Conservation (phyloP, 1,140 invertebrate genomes). For the Popillia japonica region DNA sequence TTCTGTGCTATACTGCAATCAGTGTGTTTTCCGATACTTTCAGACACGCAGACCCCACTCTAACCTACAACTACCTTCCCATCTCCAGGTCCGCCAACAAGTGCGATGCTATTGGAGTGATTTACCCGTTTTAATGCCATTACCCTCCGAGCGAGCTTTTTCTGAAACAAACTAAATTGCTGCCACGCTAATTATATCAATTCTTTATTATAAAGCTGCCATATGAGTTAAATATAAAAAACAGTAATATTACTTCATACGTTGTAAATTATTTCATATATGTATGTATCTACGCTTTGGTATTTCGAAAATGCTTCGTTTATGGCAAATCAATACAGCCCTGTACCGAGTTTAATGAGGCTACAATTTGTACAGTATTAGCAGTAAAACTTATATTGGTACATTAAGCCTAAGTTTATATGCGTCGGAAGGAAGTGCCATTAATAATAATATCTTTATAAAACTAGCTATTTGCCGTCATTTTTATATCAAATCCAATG, state of each 20-base stretch:
- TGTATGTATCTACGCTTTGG: too few species aligned
- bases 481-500: too few species aligned
- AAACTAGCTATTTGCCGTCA: too few species aligned
- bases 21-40: background rate
- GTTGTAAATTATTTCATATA: too few species aligned
- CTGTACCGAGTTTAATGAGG: background rate
- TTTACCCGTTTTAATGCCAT: background rate
- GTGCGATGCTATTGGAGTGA: background rate
- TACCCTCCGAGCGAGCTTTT: background rate
- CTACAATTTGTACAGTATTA: conserved; percentile 3
- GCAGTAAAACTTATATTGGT: conserved; percentile 4
- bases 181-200: too few species aligned
- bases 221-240: too few species aligned
- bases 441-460: too few species aligned
- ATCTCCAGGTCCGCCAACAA: conserved; percentile 27
- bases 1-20: background rate
- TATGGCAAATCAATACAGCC: conserved; percentile 23
- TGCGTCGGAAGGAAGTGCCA: too few species aligned
- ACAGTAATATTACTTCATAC: too few species aligned
- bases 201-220: too few species aligned
- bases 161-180: background rate
- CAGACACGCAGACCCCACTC: conserved; percentile 2
- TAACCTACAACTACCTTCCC: conserved; percentile 26
- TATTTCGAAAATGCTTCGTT: too few species aligned
- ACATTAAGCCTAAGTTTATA: background rate